A percentile compares a stretch with the other conserved stretches of the same genome.
Conservation (phyloP, 2,113 vertebrate genomes). For the Campylomormyrus numenius region DNA sequence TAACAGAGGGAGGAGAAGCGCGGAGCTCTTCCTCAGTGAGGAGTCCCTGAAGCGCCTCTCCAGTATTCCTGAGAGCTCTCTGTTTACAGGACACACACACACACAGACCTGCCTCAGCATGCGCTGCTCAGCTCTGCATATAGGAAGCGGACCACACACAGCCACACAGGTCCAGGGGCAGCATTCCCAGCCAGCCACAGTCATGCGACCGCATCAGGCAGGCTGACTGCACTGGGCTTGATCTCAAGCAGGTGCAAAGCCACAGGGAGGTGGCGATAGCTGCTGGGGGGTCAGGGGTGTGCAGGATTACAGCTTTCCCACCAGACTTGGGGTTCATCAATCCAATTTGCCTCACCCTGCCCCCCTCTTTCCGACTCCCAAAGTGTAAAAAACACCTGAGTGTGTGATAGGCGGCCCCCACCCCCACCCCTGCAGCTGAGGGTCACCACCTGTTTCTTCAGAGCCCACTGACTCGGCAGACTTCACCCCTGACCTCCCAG, state of each 20-base stretch:
- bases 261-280: constrained; percentile 35
- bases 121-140: not conserved
- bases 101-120: not conserved
- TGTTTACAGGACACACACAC: not conserved
- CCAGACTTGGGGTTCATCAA: constrained; percentile 46
- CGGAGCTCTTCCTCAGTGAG: not conserved
- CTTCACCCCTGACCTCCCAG: constrained; percentile 33
- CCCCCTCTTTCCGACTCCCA: not conserved
- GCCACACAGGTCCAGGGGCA: not conserved
- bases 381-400: not conserved
- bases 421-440: constrained; percentile 9
- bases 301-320: constrained; percentile 49
- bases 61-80: not conserved
- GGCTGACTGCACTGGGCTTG: constrained; percentile 53
- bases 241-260: constrained; percentile 61
- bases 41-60: not conserved
- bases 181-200: not conserved
- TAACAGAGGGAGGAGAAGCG: not conserved
- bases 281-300: constrained; percentile 38
- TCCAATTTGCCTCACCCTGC: constrained; percentile 50
- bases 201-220: constrained; percentile 25
- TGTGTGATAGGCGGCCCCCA: constrained; percentile 14
- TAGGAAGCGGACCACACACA: not conserved
- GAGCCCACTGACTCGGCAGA: constrained; percentile 16
- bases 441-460: constrained; percentile 37